phyloP scores from a whole-genome alignment of 2,113 vertebrate genomes.

The Scalopus aquaticus region DNA sequence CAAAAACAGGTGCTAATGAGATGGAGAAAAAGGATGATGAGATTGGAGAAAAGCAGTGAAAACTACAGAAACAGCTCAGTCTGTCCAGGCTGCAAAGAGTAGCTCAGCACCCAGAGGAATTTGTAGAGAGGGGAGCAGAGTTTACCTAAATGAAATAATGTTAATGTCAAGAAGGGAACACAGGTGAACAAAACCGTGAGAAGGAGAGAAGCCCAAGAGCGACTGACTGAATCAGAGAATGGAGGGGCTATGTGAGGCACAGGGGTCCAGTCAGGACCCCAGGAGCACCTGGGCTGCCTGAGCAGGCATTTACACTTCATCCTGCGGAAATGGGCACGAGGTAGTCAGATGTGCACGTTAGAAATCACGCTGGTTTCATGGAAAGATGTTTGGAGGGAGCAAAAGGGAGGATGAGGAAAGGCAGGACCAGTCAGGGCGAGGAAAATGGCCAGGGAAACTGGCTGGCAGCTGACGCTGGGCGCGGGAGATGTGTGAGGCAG shows the following conservation, averaged over 20 bases:
- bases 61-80: not conserved
- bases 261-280: not conserved
- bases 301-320: not conserved
- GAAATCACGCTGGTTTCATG: not conserved
- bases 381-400: not conserved
- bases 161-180: not conserved
- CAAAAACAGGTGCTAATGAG: too few species aligned
- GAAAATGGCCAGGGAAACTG: not conserved
- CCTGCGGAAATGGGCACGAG: not conserved
- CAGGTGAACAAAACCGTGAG: not conserved
- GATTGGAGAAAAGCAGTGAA: not conserved
- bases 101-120: not conserved
- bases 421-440: not conserved
- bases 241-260: too few species aligned
- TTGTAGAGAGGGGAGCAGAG: not conserved
- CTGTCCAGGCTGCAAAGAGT: not conserved
- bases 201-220: too few species aligned
- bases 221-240: not conserved
- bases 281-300: accelerated
- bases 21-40: not conserved
- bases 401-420: not conserved
- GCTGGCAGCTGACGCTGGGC: not conserved
- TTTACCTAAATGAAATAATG: not conserved
- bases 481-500: not conserved
- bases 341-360: not conserved